A percentile compares a stretch with the other conserved stretches of the same genome.
Conservation (phyloP, 2,113 vertebrate genomes). For the Excalfactoria chinensis region DNA sequence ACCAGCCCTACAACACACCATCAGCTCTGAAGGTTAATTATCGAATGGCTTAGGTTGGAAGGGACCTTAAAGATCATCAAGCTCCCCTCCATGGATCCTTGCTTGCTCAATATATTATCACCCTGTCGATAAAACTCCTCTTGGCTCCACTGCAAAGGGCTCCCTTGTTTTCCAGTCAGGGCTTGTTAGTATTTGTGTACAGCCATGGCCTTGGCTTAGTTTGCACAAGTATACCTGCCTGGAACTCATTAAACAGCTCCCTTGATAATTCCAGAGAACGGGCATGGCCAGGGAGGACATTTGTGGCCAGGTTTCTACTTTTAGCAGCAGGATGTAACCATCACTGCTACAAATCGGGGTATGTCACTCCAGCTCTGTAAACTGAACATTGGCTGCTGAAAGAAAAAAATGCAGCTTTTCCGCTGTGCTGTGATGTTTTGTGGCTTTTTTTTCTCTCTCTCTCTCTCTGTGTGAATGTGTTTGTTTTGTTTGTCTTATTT, state of each 20-base stretch:
- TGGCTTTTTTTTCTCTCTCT: too few relatives aligned
- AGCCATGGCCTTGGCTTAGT: background rate
- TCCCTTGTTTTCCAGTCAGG: background rate
- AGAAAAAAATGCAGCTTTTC: background rate
- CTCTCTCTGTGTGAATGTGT: too few relatives aligned
- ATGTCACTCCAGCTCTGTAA: background rate
- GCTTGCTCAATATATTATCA: background rate
- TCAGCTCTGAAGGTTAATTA: background rate
- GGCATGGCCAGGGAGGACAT: background rate
- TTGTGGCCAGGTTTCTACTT: background rate
- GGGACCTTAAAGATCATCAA: too few relatives aligned
- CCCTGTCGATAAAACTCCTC: background rate
- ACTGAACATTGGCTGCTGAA: background rate
- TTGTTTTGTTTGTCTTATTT: background rate
- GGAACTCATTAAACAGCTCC: background rate
- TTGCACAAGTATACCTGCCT: background rate
- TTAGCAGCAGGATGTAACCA: background rate
- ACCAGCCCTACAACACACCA: background rate
- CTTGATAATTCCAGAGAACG: background rate
- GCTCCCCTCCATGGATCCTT: background rate
- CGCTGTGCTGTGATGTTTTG: background rate
- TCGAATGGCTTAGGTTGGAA: too few relatives aligned
- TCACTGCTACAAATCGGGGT: background rate
- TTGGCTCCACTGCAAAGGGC: background rate
- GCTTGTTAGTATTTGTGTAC: background rate